Evolutionary conservation across 2,113 vertebrate genomes (phyloP), one percentile per base, ranked within the genome.

Genomic region (Chamaetylas fuelleborni): DNA sequence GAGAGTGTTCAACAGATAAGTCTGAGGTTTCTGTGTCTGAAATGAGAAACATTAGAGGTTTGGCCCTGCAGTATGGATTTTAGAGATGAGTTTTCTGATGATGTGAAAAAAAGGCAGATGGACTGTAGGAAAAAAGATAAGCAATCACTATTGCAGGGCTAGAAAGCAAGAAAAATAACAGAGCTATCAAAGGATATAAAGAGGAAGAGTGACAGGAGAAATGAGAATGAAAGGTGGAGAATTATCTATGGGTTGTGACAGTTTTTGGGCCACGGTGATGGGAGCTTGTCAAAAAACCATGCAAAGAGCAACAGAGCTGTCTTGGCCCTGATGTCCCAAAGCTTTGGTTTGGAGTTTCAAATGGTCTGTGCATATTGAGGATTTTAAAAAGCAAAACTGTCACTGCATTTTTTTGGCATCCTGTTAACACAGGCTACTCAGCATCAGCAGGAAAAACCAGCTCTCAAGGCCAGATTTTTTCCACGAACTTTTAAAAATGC

Each of bases 201-300:
- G 54, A 94, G 38, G 38, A 85, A 66, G 38, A 67, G 24, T 66
- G 80, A 93, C 1, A 2, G 45, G 67, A 71, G 40, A 83, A 93
- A 95, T 78, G 38, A 94, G 80, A 90, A 88, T 26, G 73, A 80
- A 93, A 92, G 33, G 36, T n/a, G 19, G 47, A 70, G 77, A 88
- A 78, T 86, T 78, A 83, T 36, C 31, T 81, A 6, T 33, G 56
- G 80, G 8, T 34, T 25, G 22, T 66, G 58, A 73, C 58, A 85
- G 50, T 2, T 82, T 81, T 81, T 73, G 72, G 64, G 47, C 43
- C 16, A 14, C 11, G 33, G 29, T 86, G 50, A 76, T 61, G 48
- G 57, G 45, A 90, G 45, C 43, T 81, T 90, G 48, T 71, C 50
- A 90, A 61, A 85, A 81, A 91, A 42, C 2, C 67, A 28, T 0